phyloP scores from a whole-genome alignment of 2,113 vertebrate species.

The Lophochroa leadbeateri region DNA sequence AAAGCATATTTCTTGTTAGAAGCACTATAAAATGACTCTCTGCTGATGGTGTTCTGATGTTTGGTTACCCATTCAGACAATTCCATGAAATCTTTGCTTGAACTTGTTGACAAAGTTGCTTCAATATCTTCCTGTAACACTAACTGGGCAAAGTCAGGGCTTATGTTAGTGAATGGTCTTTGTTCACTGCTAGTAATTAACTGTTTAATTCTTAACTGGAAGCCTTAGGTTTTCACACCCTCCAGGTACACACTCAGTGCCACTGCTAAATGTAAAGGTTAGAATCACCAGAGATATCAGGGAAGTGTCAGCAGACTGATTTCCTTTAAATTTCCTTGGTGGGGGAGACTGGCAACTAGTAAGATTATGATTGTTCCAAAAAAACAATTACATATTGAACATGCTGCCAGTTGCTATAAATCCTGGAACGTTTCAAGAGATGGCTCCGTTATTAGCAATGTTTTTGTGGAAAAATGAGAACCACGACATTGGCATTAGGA shows the following conservation, averaged over 20 bases:
- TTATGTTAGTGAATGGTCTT: background rate
- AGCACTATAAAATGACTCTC: background rate
- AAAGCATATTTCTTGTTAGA: background rate
- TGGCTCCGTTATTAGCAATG: conserved; percentile 33
- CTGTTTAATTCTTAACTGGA: conserved; percentile 10
- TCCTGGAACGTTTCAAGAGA: conserved; percentile 38
- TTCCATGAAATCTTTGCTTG: conserved; percentile 40
- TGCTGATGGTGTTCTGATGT: background rate
- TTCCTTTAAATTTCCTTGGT: conserved; percentile 41
- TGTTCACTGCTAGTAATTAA: conserved; percentile 17
- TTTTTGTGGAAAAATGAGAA: conserved; percentile 56
- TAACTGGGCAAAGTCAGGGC: background rate
- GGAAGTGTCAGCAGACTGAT: conserved; percentile 27
- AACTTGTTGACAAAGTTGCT: conserved; percentile 35
- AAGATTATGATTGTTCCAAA: conserved; percentile 32
- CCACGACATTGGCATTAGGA: conserved; percentile 10
- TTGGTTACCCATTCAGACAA: conserved; percentile 36
- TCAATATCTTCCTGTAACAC: conserved; percentile 5
- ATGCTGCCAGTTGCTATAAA: conserved; percentile 55
- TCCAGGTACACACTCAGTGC: background rate
- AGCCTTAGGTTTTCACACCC: background rate
- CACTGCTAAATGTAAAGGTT: background rate
- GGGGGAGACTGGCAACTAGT: background rate
- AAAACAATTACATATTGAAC: conserved; percentile 13
- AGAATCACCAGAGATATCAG: background rate